Evolutionary conservation across 2,888 invertebrate genomes (phyloP).

Genomic region (Drosophila tanythrix): DNA sequence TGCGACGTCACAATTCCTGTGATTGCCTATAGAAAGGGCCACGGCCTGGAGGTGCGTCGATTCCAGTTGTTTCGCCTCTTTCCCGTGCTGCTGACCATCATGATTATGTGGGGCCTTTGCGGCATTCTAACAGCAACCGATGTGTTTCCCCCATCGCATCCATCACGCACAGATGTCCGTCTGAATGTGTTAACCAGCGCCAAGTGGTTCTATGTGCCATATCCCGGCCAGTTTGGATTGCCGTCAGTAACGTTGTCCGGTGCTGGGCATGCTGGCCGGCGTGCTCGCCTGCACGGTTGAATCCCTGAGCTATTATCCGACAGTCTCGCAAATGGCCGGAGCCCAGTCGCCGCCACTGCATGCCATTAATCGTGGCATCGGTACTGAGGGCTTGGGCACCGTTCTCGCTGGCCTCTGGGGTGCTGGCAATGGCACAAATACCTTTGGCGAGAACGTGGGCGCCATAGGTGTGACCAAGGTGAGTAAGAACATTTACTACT

Average conservation of each 20-base stretch:
- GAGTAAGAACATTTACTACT: conserved; percentile 7
- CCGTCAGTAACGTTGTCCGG: conserved; percentile 90
- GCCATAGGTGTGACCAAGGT: conserved; percentile 95
- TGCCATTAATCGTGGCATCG: conserved; percentile 94
- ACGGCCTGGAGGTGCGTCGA: conserved; percentile 87
- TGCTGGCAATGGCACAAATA: conserved; percentile 93
- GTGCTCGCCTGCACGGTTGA: conserved; percentile 92
- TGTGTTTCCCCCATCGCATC: conserved; percentile 88
- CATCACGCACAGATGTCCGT: conserved; percentile 91
- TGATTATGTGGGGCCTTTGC: conserved; percentile 91
- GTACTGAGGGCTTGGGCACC: conserved; percentile 93
- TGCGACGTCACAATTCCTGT: conserved; percentile 88
- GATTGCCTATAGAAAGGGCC: conserved; percentile 86
- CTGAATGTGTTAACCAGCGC: conserved; percentile 89
- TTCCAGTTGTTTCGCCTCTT: conserved; percentile 92
- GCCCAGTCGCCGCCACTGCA: conserved; percentile 93
- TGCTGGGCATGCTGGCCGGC: conserved; percentile 91
- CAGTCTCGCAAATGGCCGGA: conserved; percentile 93
- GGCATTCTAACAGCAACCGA: conserved; percentile 88
- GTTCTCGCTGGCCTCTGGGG: conserved; percentile 94
- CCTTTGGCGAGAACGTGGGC: conserved; percentile 95
- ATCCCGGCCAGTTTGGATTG: conserved; percentile 92
- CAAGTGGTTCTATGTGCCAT: conserved; percentile 92
- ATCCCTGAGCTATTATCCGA: conserved; percentile 95
- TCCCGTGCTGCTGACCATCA: conserved; percentile 91